These are phyloP conservation scores for Drosophila neonasuta DNA, from an alignment of 2,888 invertebrate species.

Conservation along the genomic window DNA sequence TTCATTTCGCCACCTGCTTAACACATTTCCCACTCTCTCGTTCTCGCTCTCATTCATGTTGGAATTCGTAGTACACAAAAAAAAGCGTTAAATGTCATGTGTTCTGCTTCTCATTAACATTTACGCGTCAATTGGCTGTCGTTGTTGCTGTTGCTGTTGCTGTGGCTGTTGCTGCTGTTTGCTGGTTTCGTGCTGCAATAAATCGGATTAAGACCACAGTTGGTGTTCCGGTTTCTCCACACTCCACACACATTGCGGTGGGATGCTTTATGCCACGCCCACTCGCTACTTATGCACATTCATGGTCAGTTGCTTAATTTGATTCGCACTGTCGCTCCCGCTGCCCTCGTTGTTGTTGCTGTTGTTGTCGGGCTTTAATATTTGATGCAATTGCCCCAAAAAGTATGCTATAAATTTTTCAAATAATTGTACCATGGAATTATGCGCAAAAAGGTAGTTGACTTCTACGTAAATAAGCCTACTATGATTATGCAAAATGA, in stretches of 20 bases:
- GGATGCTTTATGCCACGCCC: neutral
- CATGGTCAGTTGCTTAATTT: conserved; percentile 26
- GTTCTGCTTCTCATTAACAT: conserved; percentile 38
- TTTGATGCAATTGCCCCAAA: conserved; percentile 21
- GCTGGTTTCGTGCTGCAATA: conserved; percentile 7
- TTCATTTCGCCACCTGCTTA: conserved; percentile 1
- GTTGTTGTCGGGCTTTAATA: conserved; percentile 21
- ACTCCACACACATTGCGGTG: neutral
- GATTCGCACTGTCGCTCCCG: conserved; percentile 12
- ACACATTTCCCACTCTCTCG: neutral
- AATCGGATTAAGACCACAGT: conserved; percentile 19
- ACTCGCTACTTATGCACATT: conserved; percentile 14
- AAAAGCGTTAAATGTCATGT: conserved; percentile 19
- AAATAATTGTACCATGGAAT: neutral
- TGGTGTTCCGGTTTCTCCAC: neutral
- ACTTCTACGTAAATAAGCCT: neutral
- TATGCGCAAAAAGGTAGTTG: neutral
- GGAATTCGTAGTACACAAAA: neutral
- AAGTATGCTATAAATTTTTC: conserved; percentile 18
- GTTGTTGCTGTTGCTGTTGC: too few relatives aligned
- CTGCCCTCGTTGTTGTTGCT: neutral
- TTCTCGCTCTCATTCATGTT: neutral
- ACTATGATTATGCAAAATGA: neutral
- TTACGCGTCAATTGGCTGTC: neutral
- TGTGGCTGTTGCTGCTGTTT: neutral